Base-by-base conservation (phyloP, 2,113 vertebrate genomes). In the Ramphastos sulfuratus region DNA sequence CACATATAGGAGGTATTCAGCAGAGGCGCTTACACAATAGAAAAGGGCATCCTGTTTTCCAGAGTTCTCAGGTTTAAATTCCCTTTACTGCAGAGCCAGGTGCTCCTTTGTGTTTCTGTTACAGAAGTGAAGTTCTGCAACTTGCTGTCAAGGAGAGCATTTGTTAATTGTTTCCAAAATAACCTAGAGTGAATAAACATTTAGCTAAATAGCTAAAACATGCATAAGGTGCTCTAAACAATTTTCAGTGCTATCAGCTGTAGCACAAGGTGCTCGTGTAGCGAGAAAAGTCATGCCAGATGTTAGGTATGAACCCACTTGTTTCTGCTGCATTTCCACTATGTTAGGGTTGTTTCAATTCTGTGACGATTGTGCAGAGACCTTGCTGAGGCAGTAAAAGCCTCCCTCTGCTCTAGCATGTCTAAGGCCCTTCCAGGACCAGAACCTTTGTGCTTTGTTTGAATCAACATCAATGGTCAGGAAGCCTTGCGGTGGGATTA, bases 121-220 rank as follows among this genome's bases (percentile, higher is more conserved):
- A 76, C 55, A 84, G 37, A 82, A 96, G 63, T 6, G 12, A 54
- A 73, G 55, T 58, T 76, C 61, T 67, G 19, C 4, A 0, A 76
- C 86, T 84, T 30, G 15, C 78, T 69, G 63, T 70, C 71, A 67
- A 79, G 42, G 46, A 71, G 6, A 83, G 37, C 79, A 85, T 87
- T 95, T 74, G 64, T 87, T 92, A 89, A 87, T 76, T 83, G 69
- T 77, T 90, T 87, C 9, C 5, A 71, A 82, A 92, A 81, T 74
- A 7, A 0, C 17, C 25, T 71, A 60, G 58, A 90, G 64, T 39
- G 90, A 93, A 92, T 79, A 93, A 93, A 94, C 89, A 92, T 82
- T 87, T 67, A 85, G 55, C 91, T 77, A 95, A 94, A 92, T 48
- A 89, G 46, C 75, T 85, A 77, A 89, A 96, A 95, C 82, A 92